A percentile compares a stretch with the other conserved stretches of the same genome.
Evolutionary conservation across 2,113 vertebrate genomes (phyloP).

Genomic region (Thunnus maccoyii): DNA sequence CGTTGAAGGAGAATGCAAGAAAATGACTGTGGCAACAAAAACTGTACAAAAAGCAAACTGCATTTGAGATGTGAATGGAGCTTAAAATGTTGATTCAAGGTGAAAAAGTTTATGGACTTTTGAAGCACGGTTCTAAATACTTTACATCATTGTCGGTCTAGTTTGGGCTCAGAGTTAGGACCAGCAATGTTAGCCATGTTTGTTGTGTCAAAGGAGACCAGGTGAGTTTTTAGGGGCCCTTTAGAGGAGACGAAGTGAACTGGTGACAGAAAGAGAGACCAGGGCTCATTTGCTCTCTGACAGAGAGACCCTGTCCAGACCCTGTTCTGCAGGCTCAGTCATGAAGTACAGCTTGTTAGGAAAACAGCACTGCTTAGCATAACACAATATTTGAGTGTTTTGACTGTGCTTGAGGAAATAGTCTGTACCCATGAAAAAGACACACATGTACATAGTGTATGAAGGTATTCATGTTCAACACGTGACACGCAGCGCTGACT

Average conservation of each 20-base stretch:
- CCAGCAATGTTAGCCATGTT: constrained; percentile 50
- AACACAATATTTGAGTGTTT: constrained; percentile 85
- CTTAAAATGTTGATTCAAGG: constrained; percentile 17
- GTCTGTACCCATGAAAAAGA: constrained; percentile 77
- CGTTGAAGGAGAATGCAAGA: background rate
- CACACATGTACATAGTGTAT: constrained; percentile 69
- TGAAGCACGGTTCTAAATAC: background rate
- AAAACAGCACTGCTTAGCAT: constrained; percentile 83
- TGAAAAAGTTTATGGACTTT: background rate
- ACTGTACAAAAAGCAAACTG: constrained; percentile 3
- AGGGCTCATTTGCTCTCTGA: constrained; percentile 73
- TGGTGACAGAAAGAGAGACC: constrained; percentile 76
- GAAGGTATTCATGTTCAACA: constrained; percentile 67
- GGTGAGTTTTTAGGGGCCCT: constrained; percentile 69
- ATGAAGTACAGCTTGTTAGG: constrained; percentile 79
- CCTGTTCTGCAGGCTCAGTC: constrained; percentile 69
- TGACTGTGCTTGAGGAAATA: constrained; percentile 82
- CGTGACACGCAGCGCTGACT: constrained; percentile 9
- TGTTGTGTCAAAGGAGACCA: constrained; percentile 77
- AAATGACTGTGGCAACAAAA: constrained; percentile 1
- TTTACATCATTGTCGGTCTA: constrained; percentile 6
- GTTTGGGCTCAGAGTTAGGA: constrained; percentile 20
- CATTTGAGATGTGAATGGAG: constrained; percentile 1
- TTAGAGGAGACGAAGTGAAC: constrained; percentile 45
- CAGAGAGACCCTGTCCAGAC: constrained; percentile 83